Base-by-base conservation (phyloP, 2,888 invertebrate genomes). In the Aphidoletes aphidimyza region DNA sequence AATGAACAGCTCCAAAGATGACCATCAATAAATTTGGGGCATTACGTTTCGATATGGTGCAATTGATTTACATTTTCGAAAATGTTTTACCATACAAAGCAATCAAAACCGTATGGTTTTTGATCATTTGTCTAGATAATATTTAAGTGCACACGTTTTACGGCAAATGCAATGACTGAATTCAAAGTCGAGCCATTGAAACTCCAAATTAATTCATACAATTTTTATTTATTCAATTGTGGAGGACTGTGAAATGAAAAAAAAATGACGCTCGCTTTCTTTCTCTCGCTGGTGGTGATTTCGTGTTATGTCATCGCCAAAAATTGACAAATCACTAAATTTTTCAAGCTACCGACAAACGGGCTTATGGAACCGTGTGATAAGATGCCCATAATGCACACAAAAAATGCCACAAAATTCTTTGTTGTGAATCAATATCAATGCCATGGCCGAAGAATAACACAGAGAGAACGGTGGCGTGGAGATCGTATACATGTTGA, bases 71-170 rank as follows among this genome's bases (percentile, higher is more conserved):
- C 26, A 17, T 26, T 69, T n/a, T 69, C 34, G 22, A 69, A 47
- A 69, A 69, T 69, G 5, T 69, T 69, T 69, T n/a, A n/a, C 69
- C 69, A 69, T 30, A 69, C 69, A 69, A 69, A 69, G 69, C 30
- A 69, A 30, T 69, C 69, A 42, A 42, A 9, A 42, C 14, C 14
- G 42, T 42, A 14, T n/a, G n/a, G n/a, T n/a, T n/a, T n/a, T 42
- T 42, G 69, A 69, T 69, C 69, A 5, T 30, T 69, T 5, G 26
- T 17, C 11, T 3, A 69, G 69, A 69, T 69, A 30, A 69, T 54
- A 14, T 30, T 14, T 11, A 69, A 26, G 34, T 69, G 11, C 14
- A 69, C 30, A 69, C 34, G 69, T 69, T 69, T n/a, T n/a, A n/a
- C n/a, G n/a, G n/a, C n/a, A n/a, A n/a, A n/a, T n/a, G n/a, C n/a